phyloP scores from a whole-genome alignment of 30 jellyfish, hydroid and myxozoan species.

The Cassiopea andromeda region DNA sequence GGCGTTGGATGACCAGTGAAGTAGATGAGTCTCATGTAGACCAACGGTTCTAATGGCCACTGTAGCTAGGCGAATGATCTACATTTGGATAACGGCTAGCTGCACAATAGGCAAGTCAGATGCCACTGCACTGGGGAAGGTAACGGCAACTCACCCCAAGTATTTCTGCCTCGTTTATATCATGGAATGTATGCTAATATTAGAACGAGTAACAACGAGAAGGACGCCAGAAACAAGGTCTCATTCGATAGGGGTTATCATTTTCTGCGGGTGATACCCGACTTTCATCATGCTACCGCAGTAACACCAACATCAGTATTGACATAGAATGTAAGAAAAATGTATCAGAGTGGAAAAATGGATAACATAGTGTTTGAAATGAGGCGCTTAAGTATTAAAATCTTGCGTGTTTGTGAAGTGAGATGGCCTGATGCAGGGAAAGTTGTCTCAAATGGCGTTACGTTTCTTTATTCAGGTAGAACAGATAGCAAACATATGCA shows the following conservation, averaged over 20 bases:
- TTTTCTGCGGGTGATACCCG: constrained; percentile 32
- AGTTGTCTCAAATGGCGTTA: not conserved
- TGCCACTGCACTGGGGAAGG: constrained; percentile 13
- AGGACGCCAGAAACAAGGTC: constrained; percentile 13
- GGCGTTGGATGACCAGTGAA: constrained; percentile 6
- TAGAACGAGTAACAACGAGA: not conserved
- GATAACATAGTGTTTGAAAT: not conserved
- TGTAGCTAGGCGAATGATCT: constrained; percentile 33
- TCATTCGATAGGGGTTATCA: constrained; percentile 29
- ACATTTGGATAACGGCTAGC: constrained; percentile 22
- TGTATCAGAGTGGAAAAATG: constrained; percentile 22
- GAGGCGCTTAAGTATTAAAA: not conserved
- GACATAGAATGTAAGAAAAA: constrained; percentile 37
- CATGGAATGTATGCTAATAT: not conserved
- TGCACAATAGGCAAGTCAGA: constrained; percentile 8
- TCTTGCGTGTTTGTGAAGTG: constrained; percentile 3
- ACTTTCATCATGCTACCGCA: constrained; percentile 25
- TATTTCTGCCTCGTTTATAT: not conserved
- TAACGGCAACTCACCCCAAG: constrained; percentile 14
- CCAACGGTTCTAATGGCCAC: not conserved
- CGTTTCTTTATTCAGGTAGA: constrained; percentile 8
- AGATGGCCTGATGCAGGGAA: constrained; percentile 27
- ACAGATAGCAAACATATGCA: not conserved
- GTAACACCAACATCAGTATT: not conserved
- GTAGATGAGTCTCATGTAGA: constrained; percentile 7